phyloP scores from a whole-genome alignment of 2,113 vertebrate species.

The Butorides virescens region DNA sequence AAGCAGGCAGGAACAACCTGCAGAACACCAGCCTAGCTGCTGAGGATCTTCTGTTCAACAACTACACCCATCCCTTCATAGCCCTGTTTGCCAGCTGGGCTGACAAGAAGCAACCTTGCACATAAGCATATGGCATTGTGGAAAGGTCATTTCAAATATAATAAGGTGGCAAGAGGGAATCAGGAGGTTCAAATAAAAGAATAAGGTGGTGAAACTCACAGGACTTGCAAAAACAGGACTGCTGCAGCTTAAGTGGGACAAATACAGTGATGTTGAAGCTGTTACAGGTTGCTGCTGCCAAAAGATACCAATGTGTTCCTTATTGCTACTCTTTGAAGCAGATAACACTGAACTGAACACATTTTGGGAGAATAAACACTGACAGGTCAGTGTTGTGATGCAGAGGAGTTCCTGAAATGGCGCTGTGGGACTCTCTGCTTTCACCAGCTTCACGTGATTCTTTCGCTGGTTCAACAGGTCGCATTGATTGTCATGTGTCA shows the following conservation, averaged over 20 bases:
- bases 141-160: not conserved
- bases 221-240: not conserved
- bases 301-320: not conserved
- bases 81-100: not conserved
- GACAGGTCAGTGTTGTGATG: not conserved
- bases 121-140: not conserved
- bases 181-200: not conserved
- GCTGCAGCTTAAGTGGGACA: not conserved
- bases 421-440: not conserved
- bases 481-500: constrained; percentile 23
- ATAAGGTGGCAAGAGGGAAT: not conserved
- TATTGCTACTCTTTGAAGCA: not conserved
- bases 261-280: not conserved
- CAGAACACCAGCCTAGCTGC: not conserved
- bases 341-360: not conserved
- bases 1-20: not conserved
- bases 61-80: not conserved
- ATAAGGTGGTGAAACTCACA: not conserved
- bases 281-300: not conserved
- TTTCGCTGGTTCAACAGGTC: not conserved
- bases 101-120: not conserved
- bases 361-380: not conserved
- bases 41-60: not conserved
- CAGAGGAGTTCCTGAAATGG: not conserved
- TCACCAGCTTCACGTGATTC: not conserved